Evolutionary conservation across 2,113 vertebrate species (phyloP).

Genomic region (Phalacrocorax carbo): DNA sequence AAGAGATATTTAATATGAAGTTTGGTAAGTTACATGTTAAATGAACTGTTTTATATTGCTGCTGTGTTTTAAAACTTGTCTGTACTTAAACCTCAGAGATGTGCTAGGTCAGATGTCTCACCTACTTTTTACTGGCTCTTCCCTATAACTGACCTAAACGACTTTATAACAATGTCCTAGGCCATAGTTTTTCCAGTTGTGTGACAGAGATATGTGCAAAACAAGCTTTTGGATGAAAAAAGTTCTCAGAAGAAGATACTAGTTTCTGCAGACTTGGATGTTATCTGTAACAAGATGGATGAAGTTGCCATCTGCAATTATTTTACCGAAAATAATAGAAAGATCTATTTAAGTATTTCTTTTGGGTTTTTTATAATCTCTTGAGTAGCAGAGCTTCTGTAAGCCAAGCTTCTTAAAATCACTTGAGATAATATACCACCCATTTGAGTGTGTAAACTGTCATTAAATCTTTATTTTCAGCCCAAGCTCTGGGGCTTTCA

Average conservation of each 20-base stretch:
- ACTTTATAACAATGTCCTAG: background rate
- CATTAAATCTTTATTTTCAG: constrained; percentile 54
- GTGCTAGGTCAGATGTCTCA: background rate
- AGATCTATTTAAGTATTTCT: background rate
- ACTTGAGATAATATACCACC: background rate
- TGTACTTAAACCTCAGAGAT: background rate
- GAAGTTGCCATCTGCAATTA: background rate
- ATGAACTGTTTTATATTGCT: background rate
- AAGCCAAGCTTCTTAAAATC: background rate
- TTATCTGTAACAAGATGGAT: background rate
- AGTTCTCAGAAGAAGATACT: background rate
- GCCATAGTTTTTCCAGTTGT: background rate
- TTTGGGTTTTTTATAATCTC: background rate
- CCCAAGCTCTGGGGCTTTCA: constrained; percentile 74
- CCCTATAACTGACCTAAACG: background rate
- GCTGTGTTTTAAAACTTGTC: background rate
- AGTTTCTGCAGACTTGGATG: background rate
- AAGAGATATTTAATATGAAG: constrained; percentile 80
- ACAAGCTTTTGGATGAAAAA: background rate
- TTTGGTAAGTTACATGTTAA: constrained; percentile 72
- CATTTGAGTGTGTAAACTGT: background rate
- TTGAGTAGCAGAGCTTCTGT: background rate
- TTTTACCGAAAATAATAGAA: background rate
- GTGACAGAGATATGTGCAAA: background rate
- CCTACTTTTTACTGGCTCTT: background rate